Evolutionary conservation across 2,113 vertebrate species (phyloP), one percentile per base, ranked within the genome.

Genomic region (Ageneiosus marmoratus): DNA sequence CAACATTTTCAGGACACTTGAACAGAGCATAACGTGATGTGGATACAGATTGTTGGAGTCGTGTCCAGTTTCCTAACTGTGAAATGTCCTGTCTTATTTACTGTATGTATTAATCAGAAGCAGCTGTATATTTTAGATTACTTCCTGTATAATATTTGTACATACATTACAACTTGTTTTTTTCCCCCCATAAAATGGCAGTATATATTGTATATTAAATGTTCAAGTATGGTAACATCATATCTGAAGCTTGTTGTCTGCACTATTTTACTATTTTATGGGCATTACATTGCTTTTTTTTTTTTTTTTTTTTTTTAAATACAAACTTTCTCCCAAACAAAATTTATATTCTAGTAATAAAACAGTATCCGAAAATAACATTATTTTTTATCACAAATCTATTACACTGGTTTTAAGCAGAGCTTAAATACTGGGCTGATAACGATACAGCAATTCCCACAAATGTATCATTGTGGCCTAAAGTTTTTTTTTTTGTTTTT

Each of bases 91-190:
- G 65, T 80, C 74, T 56, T 58, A 50, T 80, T 82, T 81, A 69
- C 60, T 84, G 65, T 82, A 84, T 58, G 87, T 90, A 84, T 89
- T 56, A 51, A 85, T 89, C 80, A n/a, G 29, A 79, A 87, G 82
- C 75, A 16, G 73, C 55, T 83, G 86, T 89, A 85, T 85, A 74
- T 76, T 80, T 88, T 78, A 63, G 82, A 75, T 86, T 83, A 90
- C 87, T 86, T 88, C 58, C 86, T 85, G 83, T 77, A 86, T 83
- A 84, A 79, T 83, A 86, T 88, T 84, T 93, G 89, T 93, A 91
- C 88, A 91, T 87, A 85, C 91, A 75, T 84, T 89, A 80, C 56
- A 86, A 83, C 80, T 87, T 88, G 48, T n/a, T 91, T 92, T 86
- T 87, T 91, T 88, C 86, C 10, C 48, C 48, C 87, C 86, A 85